A percentile compares a stretch with the other conserved stretches of the same genome.
Evolutionary conservation across 2,113 vertebrate genomes (phyloP).

Genomic region (Beaufortia kweichowensis): DNA sequence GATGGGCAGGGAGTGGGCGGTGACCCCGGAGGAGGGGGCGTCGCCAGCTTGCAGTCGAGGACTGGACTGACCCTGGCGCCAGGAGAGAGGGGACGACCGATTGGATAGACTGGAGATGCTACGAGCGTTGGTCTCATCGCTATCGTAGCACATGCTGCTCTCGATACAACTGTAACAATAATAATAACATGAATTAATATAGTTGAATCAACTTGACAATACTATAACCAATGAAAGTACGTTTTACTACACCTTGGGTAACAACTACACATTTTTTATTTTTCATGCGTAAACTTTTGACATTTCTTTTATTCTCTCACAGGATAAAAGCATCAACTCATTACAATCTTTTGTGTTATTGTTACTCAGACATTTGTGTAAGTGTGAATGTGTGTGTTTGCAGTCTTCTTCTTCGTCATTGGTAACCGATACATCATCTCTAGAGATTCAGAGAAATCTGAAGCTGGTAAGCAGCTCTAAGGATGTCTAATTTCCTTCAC

Average conservation of each 20-base stretch:
- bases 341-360: background rate
- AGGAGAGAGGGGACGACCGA: constrained; percentile 90
- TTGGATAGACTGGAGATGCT: constrained; percentile 91
- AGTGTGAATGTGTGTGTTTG: background rate
- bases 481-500: constrained; percentile 22
- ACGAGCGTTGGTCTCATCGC: constrained; percentile 87
- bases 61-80: constrained; percentile 93
- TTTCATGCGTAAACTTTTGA: too few species aligned
- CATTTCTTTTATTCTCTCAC: background rate
- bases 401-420: background rate
- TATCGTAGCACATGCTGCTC: constrained; percentile 86
- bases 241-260: too few species aligned
- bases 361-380: background rate
- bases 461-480: constrained; percentile 8
- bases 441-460: background rate
- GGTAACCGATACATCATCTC: background rate
- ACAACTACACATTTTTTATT: too few species aligned
- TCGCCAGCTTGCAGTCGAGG: constrained; percentile 92
- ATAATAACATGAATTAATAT: background rate
- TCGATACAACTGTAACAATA: constrained; percentile 80
- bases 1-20: constrained; percentile 82
- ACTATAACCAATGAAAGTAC: too few species aligned
- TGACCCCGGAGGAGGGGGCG: constrained; percentile 84
- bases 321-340: background rate
- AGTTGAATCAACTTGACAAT: background rate